Evolutionary conservation across 2,888 invertebrate genomes (phyloP), one percentile per base, ranked within the genome.

Genomic region (Acronicta psi): DNA sequence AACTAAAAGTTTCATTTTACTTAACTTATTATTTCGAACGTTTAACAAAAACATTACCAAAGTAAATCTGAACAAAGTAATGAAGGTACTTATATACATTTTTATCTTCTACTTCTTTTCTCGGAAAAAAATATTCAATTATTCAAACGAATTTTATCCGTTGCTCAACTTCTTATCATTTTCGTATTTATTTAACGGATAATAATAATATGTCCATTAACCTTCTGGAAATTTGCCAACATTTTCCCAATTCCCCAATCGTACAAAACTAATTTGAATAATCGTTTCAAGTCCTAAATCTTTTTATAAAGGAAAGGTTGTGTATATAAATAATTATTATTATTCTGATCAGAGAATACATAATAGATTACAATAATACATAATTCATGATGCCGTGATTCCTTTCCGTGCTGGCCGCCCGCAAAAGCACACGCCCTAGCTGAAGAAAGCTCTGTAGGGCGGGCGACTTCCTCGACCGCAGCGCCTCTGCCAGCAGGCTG

Each of bases 361-460:
- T 54, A 53, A 77, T 54, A 58, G 63, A 65, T 77, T 65, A 70
- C 52, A 68, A 73, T 66, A 57, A 67, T 75, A 69, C 77, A 79
- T 83, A 78, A 81, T 82, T 81, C 73, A 80, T 79, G 69, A 51
- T 76, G 78, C 59, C 75, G 78, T 83, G 83, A 84, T 85, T 88
- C 82, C 80, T 75, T 75, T 75, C 71, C 75, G 69, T 66, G 81
- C 77, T 82, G 63, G 81, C 88, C 89, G 91, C 89, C 91, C 90
- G 89, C 80, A 84, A 83, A 90, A 91, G 88, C 92, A 89, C 80
- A 92, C 91, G 92, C 92, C 93, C 93, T 88, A 86, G 88, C 89
- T 87, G 86, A 89, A 90, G 90, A 90, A 92, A 93, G 92, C 93
- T 92, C 80, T 77, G 84, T 87, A 91, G 93, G 93, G 93, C 93